A percentile compares a stretch with the other conserved stretches of the same genome.
These are phyloP conservation scores for Poeciliopsis paucimaculata DNA, from an alignment of 2,797 vertebrate species.

Conservation along the genomic window DNA sequence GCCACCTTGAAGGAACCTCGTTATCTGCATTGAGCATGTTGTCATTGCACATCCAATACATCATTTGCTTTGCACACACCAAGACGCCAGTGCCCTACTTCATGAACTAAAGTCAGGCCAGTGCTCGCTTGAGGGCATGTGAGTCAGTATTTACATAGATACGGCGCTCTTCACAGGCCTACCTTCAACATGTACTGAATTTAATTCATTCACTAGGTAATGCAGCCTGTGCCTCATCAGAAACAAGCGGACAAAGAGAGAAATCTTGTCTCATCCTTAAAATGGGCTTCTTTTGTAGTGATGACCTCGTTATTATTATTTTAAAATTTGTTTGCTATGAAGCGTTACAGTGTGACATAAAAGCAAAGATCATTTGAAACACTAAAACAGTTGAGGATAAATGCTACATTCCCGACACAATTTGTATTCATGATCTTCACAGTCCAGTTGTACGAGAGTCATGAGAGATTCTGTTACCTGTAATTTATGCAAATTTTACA, in stretches of 20 bases:
- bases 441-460: slow-evolving; percentile 28
- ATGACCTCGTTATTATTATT: neutral
- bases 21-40: slow-evolving; percentile 60
- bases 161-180: slow-evolving; percentile 47
- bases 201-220: slow-evolving; percentile 8
- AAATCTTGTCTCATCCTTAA: neutral
- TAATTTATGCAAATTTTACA: slow-evolving; percentile 43
- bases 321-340: neutral
- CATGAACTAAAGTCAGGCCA: slow-evolving; percentile 51
- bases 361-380: neutral
- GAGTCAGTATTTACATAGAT: slow-evolving; percentile 64
- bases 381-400: neutral
- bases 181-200: slow-evolving; percentile 36
- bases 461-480: slow-evolving; percentile 5
- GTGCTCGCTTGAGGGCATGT: slow-evolving; percentile 44
- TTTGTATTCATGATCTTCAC: slow-evolving; percentile 7
- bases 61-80: slow-evolving; percentile 52
- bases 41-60: slow-evolving; percentile 60
- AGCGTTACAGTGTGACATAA: neutral
- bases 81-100: slow-evolving; percentile 60
- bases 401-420: neutral
- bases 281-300: neutral
- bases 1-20: slow-evolving; percentile 51
- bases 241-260: neutral
- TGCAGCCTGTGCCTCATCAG: neutral